These are phyloP conservation scores for Ostrea denselamellosa DNA, from an alignment of 1,140 invertebrate genomes.

Conservation along the genomic window DNA sequence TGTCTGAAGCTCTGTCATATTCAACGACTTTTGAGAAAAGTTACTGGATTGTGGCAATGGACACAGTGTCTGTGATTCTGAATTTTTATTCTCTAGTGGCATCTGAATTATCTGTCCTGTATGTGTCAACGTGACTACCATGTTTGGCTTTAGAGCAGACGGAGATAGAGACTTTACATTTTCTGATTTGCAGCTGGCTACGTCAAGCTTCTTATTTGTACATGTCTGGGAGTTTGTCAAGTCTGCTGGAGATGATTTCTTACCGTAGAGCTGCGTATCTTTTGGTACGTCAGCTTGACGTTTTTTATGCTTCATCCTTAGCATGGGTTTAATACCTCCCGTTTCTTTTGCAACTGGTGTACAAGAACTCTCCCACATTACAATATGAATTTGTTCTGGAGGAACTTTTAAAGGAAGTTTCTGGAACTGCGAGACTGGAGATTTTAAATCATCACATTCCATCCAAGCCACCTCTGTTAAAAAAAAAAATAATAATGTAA, in stretches of 20 bases:
- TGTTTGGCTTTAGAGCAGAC: background rate
- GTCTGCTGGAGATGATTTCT: too few relatives aligned
- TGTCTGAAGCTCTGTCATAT: background rate
- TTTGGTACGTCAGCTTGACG: background rate
- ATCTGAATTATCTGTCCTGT: background rate
- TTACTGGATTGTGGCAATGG: background rate
- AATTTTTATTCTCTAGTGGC: background rate
- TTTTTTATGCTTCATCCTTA: background rate
- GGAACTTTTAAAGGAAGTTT: conserved; percentile 60
- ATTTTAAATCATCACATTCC: conserved; percentile 74
- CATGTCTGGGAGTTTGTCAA: background rate
- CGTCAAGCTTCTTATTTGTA: background rate
- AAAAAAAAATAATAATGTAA: background rate
- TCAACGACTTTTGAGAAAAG: background rate
- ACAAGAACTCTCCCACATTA: conserved; percentile 69
- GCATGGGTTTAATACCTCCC: background rate
- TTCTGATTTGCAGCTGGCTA: background rate
- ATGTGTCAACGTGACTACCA: background rate
- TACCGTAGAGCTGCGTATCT: background rate
- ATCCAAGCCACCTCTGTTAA: conserved; percentile 67
- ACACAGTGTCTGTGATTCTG: background rate
- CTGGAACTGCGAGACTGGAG: conserved; percentile 67
- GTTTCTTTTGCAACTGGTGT: background rate
- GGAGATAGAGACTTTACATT: background rate
- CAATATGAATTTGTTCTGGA: conserved; percentile 70